phyloP scores from a whole-genome alignment of 2,113 vertebrate species.

The Nannobrachium achirus region DNA sequence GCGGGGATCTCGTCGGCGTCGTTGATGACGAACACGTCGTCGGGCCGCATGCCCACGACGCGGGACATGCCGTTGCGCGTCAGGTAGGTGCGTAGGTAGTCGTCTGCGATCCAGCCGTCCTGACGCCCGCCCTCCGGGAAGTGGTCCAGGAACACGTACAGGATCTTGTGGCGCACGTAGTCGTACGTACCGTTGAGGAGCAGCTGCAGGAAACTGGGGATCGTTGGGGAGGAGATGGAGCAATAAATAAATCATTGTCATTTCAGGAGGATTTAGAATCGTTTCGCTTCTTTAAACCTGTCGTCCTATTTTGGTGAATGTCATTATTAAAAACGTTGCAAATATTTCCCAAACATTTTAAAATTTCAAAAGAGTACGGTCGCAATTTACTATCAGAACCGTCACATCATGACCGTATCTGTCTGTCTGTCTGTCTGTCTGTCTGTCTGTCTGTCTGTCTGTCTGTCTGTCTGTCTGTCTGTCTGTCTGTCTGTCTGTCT shows the following conservation, averaged over 20 bases:
- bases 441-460: too few relatives aligned
- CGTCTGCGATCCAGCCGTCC: slow-evolving; percentile 97
- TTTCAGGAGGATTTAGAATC: too few relatives aligned
- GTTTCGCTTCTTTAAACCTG: too few relatives aligned
- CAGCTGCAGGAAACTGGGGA: slow-evolving; percentile 84
- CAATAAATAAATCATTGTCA: too few relatives aligned
- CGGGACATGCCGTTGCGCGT: slow-evolving; percentile 88
- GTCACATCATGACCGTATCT: too few relatives aligned
- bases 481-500: too few relatives aligned
- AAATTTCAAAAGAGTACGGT: too few relatives aligned
- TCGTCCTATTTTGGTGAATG: too few relatives aligned
- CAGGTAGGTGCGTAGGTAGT: slow-evolving; percentile 95
- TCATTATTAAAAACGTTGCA: neutral
- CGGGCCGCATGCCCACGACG: slow-evolving; percentile 80
- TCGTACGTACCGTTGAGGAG: slow-evolving; percentile 92
- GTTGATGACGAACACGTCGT: slow-evolving; percentile 95
- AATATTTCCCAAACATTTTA: neutral
- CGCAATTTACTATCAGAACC: too few relatives aligned
- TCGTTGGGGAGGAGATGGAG: neutral
- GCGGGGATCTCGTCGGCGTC: slow-evolving; percentile 97
- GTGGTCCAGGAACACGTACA: slow-evolving; percentile 97
- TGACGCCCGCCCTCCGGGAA: slow-evolving; percentile 93
- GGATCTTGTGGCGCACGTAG: slow-evolving; percentile 93
- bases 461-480: too few relatives aligned
- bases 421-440: too few relatives aligned